Base-by-base conservation (phyloP, 2,888 invertebrate species). In the Steinernema carpocapsae region DNA sequence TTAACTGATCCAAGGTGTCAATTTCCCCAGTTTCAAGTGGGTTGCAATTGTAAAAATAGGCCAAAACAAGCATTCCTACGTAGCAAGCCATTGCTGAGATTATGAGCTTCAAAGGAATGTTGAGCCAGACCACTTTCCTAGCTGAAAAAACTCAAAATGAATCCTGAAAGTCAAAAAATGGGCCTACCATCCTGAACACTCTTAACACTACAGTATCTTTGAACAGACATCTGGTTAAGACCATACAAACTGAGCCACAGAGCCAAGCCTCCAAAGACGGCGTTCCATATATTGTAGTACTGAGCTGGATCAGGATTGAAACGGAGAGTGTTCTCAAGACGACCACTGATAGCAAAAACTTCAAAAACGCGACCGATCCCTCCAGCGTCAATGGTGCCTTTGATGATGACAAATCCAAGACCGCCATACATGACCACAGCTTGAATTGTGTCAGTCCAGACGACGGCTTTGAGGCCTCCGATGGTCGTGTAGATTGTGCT, bases 1-100 rank as follows among this genome's bases (percentile, higher is more conserved):
- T 80, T 26, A 83, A 78, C 72, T 83, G 83, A 56, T 83, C 83
- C n/a, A 76, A 77, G 32, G 81, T 77, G n/a, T 74, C 72, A 32
- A 83, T 77, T 48, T 79, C 73, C 1, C 78, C 78, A 10, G 80
- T 79, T 51, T 82, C 83, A 22, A 83, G 43, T 0, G 84, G 84
- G 74, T 84, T 82, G 72, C 84, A 84, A 70, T 82, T 76, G 71
- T 79, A 81, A 72, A 79, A 84, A 71, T 80, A 84, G 37, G 84
- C 79, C 17, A 83, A 75, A n/a, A 80, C 82, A 14, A 84, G 79
- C 26, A 84, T 72, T 10, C 83, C 83, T 14, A 83, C 77, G 59
- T 81, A 81, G 0, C 81, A 76, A 12, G 81, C 82, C 19, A 80
- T 79, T 17, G 79, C 75, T 46, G 79, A 80, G 22, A 83, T 78